Conservation (phyloP, 1,140 invertebrate genomes). For the Drosophila persimilis region DNA sequence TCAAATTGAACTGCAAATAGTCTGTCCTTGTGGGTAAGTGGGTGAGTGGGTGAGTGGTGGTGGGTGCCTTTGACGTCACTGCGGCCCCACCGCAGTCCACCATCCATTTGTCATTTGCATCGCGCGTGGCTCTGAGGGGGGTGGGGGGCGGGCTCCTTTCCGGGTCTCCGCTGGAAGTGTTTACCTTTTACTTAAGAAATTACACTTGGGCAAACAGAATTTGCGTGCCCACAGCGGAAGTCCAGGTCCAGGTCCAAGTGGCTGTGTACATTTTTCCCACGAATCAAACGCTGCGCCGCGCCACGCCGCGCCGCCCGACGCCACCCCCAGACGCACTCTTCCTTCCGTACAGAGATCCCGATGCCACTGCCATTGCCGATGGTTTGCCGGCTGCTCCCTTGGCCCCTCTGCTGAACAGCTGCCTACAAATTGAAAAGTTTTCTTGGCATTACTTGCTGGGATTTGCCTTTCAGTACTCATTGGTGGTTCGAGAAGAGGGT, state of each 20-base stretch:
- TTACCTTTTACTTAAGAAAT: constrained; percentile 83
- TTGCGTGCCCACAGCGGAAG: constrained; percentile 63
- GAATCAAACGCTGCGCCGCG: constrained; percentile 60
- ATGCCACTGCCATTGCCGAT: constrained; percentile 33
- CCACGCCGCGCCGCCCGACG: constrained; percentile 2
- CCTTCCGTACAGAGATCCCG: neutral
- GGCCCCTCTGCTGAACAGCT: constrained; percentile 4
- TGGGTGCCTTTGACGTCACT: constrained; percentile 39
- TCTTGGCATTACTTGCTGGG: constrained; percentile 45
- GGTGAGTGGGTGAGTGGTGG: neutral
- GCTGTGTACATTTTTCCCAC: constrained; percentile 66
- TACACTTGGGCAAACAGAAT: constrained; percentile 80
- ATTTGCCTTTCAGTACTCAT: constrained; percentile 18
- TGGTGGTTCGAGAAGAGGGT: neutral
- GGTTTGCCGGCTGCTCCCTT: neutral
- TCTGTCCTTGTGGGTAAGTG: constrained; percentile 5
- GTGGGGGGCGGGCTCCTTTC: constrained; percentile 33
- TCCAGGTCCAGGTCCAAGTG: constrained; percentile 68
- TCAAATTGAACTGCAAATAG: constrained; percentile 68
- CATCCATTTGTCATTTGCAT: constrained; percentile 65
- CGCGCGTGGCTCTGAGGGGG: constrained; percentile 19
- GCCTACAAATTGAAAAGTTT: constrained; percentile 77
- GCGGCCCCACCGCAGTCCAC: neutral
- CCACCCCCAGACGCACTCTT: constrained; percentile 13
- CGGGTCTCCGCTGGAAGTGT: constrained; percentile 66